A percentile compares a stretch with the other conserved stretches of the same genome.
Evolutionary conservation across 2,888 invertebrate species (phyloP).

Genomic region (Dendrolimus pini): DNA sequence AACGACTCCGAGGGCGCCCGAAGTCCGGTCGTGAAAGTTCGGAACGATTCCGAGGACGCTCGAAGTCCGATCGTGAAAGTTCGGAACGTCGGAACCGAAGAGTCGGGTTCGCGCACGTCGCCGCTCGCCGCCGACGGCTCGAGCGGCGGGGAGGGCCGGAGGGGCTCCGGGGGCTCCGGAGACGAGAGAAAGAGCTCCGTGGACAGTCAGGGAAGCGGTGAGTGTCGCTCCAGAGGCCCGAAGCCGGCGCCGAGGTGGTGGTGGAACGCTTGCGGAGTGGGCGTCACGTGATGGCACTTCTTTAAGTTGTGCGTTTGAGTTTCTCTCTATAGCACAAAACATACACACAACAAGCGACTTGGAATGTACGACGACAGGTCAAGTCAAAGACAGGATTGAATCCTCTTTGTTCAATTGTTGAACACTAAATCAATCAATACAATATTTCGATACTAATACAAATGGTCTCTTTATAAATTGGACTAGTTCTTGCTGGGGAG

Average conservation of each 20-base stretch:
- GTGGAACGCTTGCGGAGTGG: constrained; percentile 1
- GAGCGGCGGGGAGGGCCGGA: constrained; percentile 2
- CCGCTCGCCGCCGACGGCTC: not conserved
- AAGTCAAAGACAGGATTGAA: too few relatives aligned
- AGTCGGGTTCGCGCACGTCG: not conserved
- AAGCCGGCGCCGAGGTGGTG: constrained; percentile 5
- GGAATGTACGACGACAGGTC: too few relatives aligned
- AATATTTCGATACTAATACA: too few relatives aligned
- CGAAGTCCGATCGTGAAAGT: not conserved
- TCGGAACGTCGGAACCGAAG: not conserved
- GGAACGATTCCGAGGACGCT: not conserved
- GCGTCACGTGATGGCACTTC: constrained; percentile 12
- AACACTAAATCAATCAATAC: not conserved
- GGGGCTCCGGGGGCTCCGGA: constrained; percentile 5
- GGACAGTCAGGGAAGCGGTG: constrained; percentile 34
- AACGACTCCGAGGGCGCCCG: not conserved
- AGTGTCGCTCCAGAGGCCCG: constrained; percentile 17
- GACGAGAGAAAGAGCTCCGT: constrained; percentile 17
- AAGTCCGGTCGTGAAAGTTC: not conserved
- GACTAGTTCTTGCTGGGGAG: too few relatives aligned
- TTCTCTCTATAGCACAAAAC: not conserved
- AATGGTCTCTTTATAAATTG: too few relatives aligned
- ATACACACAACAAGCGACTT: not conserved
- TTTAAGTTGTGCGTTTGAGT: constrained; percentile 2
- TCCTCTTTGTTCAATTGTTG: not conserved